Base-by-base conservation (phyloP, 2,797 vertebrate species). In the Cyclopterus lumpus region DNA sequence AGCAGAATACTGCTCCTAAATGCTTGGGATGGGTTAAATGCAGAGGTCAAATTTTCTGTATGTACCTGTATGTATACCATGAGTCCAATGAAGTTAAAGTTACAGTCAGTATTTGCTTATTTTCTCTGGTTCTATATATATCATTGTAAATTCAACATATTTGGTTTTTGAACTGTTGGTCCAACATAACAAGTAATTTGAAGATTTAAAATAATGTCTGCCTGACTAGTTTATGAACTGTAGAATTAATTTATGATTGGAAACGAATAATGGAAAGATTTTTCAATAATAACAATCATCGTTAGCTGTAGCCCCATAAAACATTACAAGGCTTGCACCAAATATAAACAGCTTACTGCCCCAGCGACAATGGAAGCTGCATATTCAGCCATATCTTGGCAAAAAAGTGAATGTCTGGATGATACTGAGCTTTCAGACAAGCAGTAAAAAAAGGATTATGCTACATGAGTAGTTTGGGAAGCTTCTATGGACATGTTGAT, bases 371-470 rank as follows among this genome's bases (percentile, higher is more conserved):
- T 46, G 10, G 9, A 32, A 32, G 6, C 15, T 59, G 58, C 40
- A 66, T 67, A 55, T 59, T 42, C 26, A 67, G 14, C 2, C 30
- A 36, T 44, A 57, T 38, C 72, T 51, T 73, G 46, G 34, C 42
- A 63, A 53, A 55, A 72, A 5, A 34, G 16, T 51, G 3, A 74
- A 61, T 63, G 30, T 65, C 38, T 28, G 36, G 40, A 79, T 75
- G 28, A 75, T 32, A 64, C 15, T 60, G 28, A 71, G 66, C 71
- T 77, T 73, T 66, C 54, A 57, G 61, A 66, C 49, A 54, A 63
- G 69, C 26, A 36, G 32, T 6, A 51, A 20, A 77, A 28, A 51
- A 64, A 79, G 38, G 49, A 73, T 82, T 73, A 78, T 71, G 36
- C 34, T 38, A 54, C 24, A 68, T 49, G 36, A 72, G 64, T 51